Base-by-base conservation (phyloP, 2,113 vertebrate genomes). In the Solea solea region DNA sequence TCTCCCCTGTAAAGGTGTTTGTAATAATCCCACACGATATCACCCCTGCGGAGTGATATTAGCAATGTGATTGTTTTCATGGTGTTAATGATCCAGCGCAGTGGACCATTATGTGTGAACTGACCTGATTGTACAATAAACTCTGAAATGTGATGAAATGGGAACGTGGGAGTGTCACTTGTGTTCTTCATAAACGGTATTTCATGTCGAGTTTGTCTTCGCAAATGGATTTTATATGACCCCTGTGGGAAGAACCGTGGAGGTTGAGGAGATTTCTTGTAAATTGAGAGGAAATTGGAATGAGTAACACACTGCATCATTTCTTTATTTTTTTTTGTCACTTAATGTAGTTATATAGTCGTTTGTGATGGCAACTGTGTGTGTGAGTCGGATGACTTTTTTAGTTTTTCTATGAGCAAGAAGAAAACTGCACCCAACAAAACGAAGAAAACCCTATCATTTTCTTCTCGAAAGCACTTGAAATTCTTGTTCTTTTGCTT, bases 111-210 rank as follows among this genome's bases (percentile, higher is more conserved):
- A 82, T 62, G 58, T 81, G 81, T 85, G 84, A 86, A 85, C 69
- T 77, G 67, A 87, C 61, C 74, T 81, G 80, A 88, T 88, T 88
- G 81, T 86, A 85, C 70, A 92, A 90, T 91, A 91, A 91, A 91
- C 69, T 68, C 67, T 60, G 69, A 84, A 78, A 72, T 85, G 74
- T 88, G 69, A 57, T 83, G 53, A 61, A 83, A 80, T 51, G 40
- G n/a, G 15, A 54, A 44, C 21, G 10, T 13, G 1, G 50, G 8
- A 7, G 16, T 25, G 8, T 27, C 0, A 14, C 9, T 13, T 78
- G 41, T 78, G 13, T 68, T 67, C 25, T 65, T 57, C 27, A 7
- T 12, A n/a, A 14, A 1, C 13, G 4, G 21, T 7, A 1, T 9
- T 61, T 34, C 5, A 21, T 1, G 7, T 15, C 15, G 1, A 11